Base-by-base conservation (phyloP, 1,140 invertebrate species). In the Atta texana region DNA sequence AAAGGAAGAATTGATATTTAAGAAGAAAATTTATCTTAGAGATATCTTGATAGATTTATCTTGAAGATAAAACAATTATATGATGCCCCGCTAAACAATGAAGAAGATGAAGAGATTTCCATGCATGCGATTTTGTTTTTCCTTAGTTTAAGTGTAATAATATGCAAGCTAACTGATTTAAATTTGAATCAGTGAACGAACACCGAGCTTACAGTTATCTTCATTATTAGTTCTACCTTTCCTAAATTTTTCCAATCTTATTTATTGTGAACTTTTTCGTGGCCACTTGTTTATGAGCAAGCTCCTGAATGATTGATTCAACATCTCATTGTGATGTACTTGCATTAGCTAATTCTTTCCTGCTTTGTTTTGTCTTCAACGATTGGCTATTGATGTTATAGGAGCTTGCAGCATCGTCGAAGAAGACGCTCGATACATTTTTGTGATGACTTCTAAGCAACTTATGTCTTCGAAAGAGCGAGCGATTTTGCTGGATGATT, bases 341-440 rank as follows among this genome's bases (percentile, higher is more conserved):
- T 39, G 39, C 44, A 57, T 57, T 44, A 31, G 31, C 8, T 49
- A 57, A 75, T 21, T 14, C 34, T 39, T 44, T 59, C 14, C 16
- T 16, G 34, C 55, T 84, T 61, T 61, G 80, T 74, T 39, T 63
- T 14, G 77, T 44, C 21, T 74, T 82, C 68, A 82, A 82, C 53
- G 39, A 75, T 63, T 28, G 80, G 80, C 80, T 63, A 69, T 84
- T 84, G 69, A 84, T 84, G 80, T 84, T 84, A 39, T 84, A 84
- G 80, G 80, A 75, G 80, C 66, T 84, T 84, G 57, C 78, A 81
- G 78, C 49, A 74, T 74, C 80, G 68, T 63, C 80, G 69, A 63
- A 84, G 80, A 75, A 84, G 59, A 5, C 69, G 80, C 55, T 84
- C 80, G 80, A 84, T 84, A 84, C 80, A 84, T 44, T 84, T 84